Base-by-base conservation (phyloP, 2,113 vertebrate species). In the Percopsis transmontana region DNA sequence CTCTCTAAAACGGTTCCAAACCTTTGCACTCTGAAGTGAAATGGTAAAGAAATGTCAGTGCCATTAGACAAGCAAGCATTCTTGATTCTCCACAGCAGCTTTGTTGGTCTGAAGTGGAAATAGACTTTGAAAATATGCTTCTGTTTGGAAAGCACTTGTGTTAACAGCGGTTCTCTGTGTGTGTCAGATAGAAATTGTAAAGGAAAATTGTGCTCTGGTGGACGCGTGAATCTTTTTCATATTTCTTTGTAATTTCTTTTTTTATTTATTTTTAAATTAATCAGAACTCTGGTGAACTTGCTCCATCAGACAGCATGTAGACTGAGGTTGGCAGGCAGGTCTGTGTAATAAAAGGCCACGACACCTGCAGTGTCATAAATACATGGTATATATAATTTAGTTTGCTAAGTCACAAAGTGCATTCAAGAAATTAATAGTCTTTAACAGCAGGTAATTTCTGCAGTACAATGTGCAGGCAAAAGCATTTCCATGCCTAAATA, bases 341-440 rank as follows among this genome's bases (percentile, higher is more conserved):
- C 33, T 40, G 16, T 63, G 50, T 59, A 72, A 56, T 5, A 74
- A 50, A 62, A 52, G 50, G 23, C 62, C 39, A 39, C 16, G 15
- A 16, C 44, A 16, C 44, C 14, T 14, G 68, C 57, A 2, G 15
- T 19, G 33, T 67, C 66, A 70, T 19, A 10, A 18, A n/a, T 19
- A 48, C 45, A 48, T 8, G 42, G 24, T 66, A 19, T 74, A 58
- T 71, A 76, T 66, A 33, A 33, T 87, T 76, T 59, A 62, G 39
- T 58, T 52, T n/a, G 66, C 44, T 86, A 79, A 88, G 66, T 85
- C 84, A 84, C 53, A 20, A 61, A 66, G 38, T 71, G 69, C 19
- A 52, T 70, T 62, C 15, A 64, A 51, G 68, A 41, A 52, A 58
- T 51, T 52, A 58, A 24, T 58, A 74, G 42, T 19, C 62, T 58